Evolutionary conservation across 2,888 invertebrate genomes (phyloP).

Genomic region (Caenorhabditis panamensis): DNA sequence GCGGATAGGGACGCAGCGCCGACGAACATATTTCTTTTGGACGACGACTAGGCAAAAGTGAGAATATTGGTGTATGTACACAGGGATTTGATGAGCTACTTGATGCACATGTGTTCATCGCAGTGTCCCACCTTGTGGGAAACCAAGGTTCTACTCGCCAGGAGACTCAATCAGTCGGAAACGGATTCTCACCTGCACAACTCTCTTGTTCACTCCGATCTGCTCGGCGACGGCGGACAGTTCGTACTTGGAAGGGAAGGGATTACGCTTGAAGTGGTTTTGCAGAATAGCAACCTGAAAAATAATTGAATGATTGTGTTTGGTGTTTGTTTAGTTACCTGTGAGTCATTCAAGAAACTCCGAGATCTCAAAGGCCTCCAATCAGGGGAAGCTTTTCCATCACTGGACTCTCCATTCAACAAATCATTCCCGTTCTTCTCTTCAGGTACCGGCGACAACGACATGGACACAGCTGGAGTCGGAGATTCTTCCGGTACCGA

Average conservation of each 20-base stretch:
- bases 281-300: conserved; percentile 88
- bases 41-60: conserved; percentile 31
- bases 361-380: conserved; percentile 85
- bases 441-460: conserved; percentile 42
- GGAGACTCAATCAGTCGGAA: conserved; percentile 3
- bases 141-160: conserved; percentile 4
- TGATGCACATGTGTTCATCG: conserved; percentile 52
- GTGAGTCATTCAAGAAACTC: conserved; percentile 94
- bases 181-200: conserved; percentile 83
- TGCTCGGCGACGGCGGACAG: conserved; percentile 90
- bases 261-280: conserved; percentile 91
- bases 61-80: conserved; percentile 57
- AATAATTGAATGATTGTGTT: too few species aligned
- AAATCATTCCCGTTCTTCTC: conserved; percentile 42
- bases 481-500: conserved; percentile 28
- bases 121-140: conserved; percentile 50
- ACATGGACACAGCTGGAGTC: conserved; percentile 38
- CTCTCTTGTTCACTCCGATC: conserved; percentile 86
- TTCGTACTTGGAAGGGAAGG: conserved; percentile 94
- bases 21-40: conserved; percentile 30
- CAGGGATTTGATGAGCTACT: conserved; percentile 56
- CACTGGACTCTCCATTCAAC: conserved; percentile 28
- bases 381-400: conserved; percentile 67
- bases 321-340: too few species aligned
- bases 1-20: conserved; percentile 1